Evolutionary conservation across 2,888 invertebrate species (phyloP).

Genomic region (Apodemia mormo): DNA sequence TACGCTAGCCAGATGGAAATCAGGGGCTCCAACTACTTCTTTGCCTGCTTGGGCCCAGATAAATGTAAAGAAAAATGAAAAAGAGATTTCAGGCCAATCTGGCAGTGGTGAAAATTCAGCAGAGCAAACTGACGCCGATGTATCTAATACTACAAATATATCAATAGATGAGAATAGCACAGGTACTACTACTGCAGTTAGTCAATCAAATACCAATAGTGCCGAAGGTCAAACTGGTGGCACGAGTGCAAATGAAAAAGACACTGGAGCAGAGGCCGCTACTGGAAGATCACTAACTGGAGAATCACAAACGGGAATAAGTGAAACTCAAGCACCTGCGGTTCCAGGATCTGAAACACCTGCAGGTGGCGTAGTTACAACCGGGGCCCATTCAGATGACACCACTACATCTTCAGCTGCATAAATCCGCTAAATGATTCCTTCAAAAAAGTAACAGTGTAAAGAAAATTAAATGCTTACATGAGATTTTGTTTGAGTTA

Average conservation of each 20-base stretch:
- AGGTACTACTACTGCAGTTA: not conserved
- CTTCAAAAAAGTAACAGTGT: too few species aligned
- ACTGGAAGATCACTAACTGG: not conserved
- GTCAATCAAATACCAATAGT: not conserved
- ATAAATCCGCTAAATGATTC: too few species aligned
- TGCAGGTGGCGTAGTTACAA: not conserved
- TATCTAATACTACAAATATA: not conserved
- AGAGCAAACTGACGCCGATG: not conserved
- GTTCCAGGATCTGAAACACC: not conserved
- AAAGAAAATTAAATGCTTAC: too few species aligned
- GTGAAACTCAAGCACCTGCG: not conserved
- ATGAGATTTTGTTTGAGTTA: too few species aligned
- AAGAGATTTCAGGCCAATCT: not conserved
- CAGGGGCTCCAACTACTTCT: slow-evolving; percentile 53
- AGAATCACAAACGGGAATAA: not conserved
- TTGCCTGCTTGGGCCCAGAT: slow-evolving; percentile 52
- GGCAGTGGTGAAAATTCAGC: not conserved
- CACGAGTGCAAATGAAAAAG: not conserved
- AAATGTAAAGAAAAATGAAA: not conserved
- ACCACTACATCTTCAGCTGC: too few species aligned
- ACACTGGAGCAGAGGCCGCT: not conserved
- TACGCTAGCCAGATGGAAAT: slow-evolving; percentile 43
- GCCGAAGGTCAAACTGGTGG: not conserved
- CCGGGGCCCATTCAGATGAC: too few species aligned
- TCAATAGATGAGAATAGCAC: not conserved